A percentile compares a stretch with the other conserved stretches of the same genome.
phyloP scores from a whole-genome alignment of 2,888 invertebrate genomes.

The Eupeodes luniger region DNA sequence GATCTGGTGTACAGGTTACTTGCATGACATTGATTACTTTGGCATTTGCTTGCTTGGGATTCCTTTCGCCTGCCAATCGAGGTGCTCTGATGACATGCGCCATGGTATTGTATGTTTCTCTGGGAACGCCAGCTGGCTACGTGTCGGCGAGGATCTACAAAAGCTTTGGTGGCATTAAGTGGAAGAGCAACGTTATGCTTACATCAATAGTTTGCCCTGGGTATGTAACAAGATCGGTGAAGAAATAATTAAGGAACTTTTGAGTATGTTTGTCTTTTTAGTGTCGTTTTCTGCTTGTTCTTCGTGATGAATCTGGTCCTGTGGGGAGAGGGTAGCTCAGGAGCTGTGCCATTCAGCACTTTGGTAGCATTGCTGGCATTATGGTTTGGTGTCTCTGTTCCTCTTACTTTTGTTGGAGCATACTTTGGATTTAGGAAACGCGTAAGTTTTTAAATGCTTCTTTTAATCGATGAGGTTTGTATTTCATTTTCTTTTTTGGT shows the following conservation, averaged over 20 bases:
- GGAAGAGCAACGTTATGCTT: slow-evolving; percentile 98
- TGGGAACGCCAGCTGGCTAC: slow-evolving; percentile 98
- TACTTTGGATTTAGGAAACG: slow-evolving; percentile 99
- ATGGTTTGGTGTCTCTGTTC: slow-evolving; percentile 99
- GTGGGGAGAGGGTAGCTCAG: slow-evolving; percentile 98
- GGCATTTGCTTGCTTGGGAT: slow-evolving; percentile 99
- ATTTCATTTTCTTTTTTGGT: background rate
- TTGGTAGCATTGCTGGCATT: slow-evolving; percentile 96
- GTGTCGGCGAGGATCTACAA: slow-evolving; percentile 98
- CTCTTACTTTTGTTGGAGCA: slow-evolving; percentile 98
- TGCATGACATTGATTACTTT: slow-evolving; percentile 98
- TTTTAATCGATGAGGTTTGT: background rate
- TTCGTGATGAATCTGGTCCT: slow-evolving; percentile 98
- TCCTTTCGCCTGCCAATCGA: slow-evolving; percentile 98
- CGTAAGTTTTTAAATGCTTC: slow-evolving; percentile 85
- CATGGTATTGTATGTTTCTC: slow-evolving; percentile 97
- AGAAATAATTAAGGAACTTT: no score
- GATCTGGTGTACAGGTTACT: slow-evolving; percentile 97
- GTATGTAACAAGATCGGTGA: slow-evolving; percentile 85
- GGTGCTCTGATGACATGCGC: slow-evolving; percentile 99
- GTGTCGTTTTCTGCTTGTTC: slow-evolving; percentile 97
- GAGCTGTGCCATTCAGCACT: slow-evolving; percentile 98
- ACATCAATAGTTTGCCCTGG: slow-evolving; percentile 99
- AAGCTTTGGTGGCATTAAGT: slow-evolving; percentile 98
- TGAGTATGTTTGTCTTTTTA: slow-evolving; percentile 83